Conservation (phyloP, 1,140 invertebrate species). For the Lutraria rhynchaena region DNA sequence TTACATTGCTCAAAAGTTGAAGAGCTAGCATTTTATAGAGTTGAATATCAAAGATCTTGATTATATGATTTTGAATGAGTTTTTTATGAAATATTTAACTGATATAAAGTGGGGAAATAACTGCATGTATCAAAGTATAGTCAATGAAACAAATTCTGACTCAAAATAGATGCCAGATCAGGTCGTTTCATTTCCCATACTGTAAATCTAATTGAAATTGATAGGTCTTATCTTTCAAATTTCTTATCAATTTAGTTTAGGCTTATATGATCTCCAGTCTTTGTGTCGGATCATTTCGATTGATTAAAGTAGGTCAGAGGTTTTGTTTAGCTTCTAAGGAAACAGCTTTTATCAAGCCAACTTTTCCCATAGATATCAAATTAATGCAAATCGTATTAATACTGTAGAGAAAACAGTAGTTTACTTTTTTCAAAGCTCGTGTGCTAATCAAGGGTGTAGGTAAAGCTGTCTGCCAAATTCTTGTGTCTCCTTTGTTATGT, state of each 20-base stretch:
- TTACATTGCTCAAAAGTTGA: too few species aligned
- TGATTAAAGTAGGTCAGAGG: conserved; percentile 48
- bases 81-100: too few species aligned
- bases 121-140: too few species aligned
- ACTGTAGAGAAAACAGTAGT: neutral
- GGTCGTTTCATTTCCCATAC: neutral
- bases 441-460: conserved; percentile 23
- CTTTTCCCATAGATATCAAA: conserved; percentile 52
- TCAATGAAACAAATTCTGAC: neutral
- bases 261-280: conserved; percentile 37
- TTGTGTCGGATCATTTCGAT: conserved; percentile 49
- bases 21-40: too few species aligned
- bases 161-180: conserved; percentile 38
- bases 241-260: conserved; percentile 53
- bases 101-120: too few species aligned
- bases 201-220: conserved; percentile 44
- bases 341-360: conserved; percentile 57
- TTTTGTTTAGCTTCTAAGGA: conserved; percentile 25
- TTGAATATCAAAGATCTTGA: too few species aligned
- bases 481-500: conserved; percentile 23
- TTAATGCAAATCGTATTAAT: conserved; percentile 56
- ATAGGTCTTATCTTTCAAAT: conserved; percentile 47
- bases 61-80: too few species aligned
- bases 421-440: neutral
- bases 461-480: conserved; percentile 32